Evolutionary conservation across 2,888 invertebrate species (phyloP).

Genomic region (Hyposoter didymator): DNA sequence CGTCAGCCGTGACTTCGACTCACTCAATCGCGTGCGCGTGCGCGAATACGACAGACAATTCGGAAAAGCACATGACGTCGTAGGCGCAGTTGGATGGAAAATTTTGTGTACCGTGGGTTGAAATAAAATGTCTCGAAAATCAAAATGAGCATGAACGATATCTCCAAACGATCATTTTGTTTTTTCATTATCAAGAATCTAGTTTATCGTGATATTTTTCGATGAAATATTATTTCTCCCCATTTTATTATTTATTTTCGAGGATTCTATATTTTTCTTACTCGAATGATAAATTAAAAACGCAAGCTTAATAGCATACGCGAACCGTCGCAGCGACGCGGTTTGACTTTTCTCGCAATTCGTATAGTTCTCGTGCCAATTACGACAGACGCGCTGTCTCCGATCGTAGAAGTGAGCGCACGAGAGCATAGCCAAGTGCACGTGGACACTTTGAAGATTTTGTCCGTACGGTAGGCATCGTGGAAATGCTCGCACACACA

Average conservation of each 20-base stretch:
- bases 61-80: conserved; percentile 4
- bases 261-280: background rate
- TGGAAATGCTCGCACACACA: background rate
- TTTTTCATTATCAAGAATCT: background rate
- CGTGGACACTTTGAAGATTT: conserved; percentile 52
- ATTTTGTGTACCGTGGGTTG: background rate
- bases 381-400: conserved; percentile 66
- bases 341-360: conserved; percentile 52
- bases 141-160: background rate
- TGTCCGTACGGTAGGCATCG: conserved; percentile 20
- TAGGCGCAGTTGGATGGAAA: conserved; percentile 31
- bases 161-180: background rate
- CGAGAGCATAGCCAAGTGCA: conserved; percentile 56
- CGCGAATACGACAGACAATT: conserved; percentile 24
- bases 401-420: conserved; percentile 33
- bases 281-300: background rate
- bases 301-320: conserved; percentile 4
- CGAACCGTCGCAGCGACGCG: conserved; percentile 1
- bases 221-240: background rate
- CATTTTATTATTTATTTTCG: background rate
- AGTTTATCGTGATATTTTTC: background rate
- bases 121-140: background rate
- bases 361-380: conserved; percentile 63
- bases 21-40: conserved; percentile 29
- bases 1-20: conserved; percentile 30